Conservation (phyloP, 2,888 invertebrate species). For the Deilephila porcellus region DNA sequence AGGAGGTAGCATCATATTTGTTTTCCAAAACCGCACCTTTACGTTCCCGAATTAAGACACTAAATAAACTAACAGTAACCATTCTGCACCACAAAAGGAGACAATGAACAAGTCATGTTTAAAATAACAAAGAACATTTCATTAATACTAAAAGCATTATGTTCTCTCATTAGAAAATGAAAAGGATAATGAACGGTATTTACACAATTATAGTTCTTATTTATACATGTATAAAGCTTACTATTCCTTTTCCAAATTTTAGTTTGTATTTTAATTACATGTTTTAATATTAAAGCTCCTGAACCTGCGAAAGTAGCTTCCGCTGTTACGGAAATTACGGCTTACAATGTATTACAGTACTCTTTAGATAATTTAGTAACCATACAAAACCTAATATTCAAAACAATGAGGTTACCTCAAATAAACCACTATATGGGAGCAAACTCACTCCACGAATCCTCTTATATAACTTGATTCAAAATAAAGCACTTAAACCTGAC, state of each 20-base stretch:
- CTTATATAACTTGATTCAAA: not conserved
- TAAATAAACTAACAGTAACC: not conserved
- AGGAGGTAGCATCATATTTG: too few species aligned
- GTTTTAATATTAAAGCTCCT: not conserved
- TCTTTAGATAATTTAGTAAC: too few species aligned
- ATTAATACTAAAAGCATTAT: conserved; percentile 19
- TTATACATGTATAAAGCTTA: not conserved
- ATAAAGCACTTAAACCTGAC: conserved; percentile 3
- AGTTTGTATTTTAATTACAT: not conserved
- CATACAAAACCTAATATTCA: too few species aligned
- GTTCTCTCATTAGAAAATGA: not conserved
- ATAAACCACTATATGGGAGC: too few species aligned
- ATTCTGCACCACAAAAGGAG: not conserved
- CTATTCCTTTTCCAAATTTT: not conserved
- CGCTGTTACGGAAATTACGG: too few species aligned
- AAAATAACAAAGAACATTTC: conserved; percentile 15
- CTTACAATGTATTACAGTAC: too few species aligned
- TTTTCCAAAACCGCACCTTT: too few species aligned
- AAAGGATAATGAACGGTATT: not conserved
- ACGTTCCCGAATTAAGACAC: not conserved
- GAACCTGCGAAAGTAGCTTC: too few species aligned
- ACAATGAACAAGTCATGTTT: conserved; percentile 16
- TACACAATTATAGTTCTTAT: not conserved
- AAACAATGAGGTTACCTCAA: too few species aligned
- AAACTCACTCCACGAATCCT: not conserved